A percentile compares a stretch with the other conserved stretches of the same genome.
These are phyloP conservation scores for Urocitellus parryii DNA, from an alignment of 2,113 vertebrate genomes.

Conservation along the genomic window DNA sequence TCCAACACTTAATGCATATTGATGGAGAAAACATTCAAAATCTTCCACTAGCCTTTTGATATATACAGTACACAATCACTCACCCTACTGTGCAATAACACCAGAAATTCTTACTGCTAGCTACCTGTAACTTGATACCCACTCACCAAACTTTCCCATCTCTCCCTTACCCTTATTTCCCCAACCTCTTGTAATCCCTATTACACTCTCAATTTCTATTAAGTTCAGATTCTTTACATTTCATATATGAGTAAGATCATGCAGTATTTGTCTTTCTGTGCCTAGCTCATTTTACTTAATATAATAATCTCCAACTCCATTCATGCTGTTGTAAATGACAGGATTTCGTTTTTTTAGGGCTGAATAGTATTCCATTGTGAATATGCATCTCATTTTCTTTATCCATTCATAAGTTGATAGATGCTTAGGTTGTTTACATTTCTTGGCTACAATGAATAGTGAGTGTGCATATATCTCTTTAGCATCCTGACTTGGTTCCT, in stretches of 20 bases:
- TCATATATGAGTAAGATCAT: not conserved
- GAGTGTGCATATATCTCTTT: not conserved
- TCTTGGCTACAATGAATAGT: not conserved
- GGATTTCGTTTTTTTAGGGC: not conserved
- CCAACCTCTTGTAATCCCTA: not conserved
- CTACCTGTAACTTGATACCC: not conserved
- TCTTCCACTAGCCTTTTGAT: not conserved
- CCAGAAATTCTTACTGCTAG: not conserved
- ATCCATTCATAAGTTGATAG: not conserved
- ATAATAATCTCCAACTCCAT: not conserved
- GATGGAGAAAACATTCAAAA: not conserved
- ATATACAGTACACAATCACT: not conserved
- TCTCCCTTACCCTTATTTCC: too few species aligned
- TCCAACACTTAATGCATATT: not conserved
- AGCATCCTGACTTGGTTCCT: not conserved
- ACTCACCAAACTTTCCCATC: not conserved
- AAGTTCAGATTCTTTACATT: not conserved
- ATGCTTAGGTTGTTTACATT: not conserved
- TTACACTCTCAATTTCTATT: not conserved
- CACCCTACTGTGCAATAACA: too few species aligned
- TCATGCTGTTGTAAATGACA: not conserved
- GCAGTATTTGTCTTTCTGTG: not conserved
- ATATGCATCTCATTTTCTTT: not conserved
- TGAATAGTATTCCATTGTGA: not conserved
- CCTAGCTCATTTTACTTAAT: not conserved